These are phyloP conservation scores for Atlantisia rogersi DNA, from an alignment of 2,113 vertebrate genomes.

Conservation along the genomic window DNA sequence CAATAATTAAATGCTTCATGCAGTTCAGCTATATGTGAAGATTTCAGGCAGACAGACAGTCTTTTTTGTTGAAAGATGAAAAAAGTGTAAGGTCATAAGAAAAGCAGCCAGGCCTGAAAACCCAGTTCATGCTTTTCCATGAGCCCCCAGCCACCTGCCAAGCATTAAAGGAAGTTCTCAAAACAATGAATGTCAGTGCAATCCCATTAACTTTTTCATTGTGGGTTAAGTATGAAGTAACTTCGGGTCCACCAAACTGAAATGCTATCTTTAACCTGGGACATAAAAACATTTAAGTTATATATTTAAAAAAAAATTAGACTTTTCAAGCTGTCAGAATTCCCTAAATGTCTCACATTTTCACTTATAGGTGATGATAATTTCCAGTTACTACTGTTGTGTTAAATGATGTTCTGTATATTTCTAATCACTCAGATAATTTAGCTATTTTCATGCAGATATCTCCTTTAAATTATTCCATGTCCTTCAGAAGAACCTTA, in stretches of 20 bases:
- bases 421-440: not conserved
- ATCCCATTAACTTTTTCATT: not conserved
- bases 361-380: not conserved
- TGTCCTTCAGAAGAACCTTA: not conserved
- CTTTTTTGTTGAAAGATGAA: not conserved
- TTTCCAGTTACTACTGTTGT: not conserved
- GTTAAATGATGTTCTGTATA: not conserved
- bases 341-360: not conserved
- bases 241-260: not conserved
- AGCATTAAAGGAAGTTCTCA: not conserved
- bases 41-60: not conserved
- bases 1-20: not conserved
- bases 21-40: not conserved
- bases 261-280: not conserved
- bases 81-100: not conserved
- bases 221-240: not conserved
- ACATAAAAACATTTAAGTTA: not conserved
- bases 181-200: not conserved
- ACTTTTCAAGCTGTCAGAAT: not conserved
- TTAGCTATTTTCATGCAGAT: not conserved
- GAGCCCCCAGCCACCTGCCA: fast-evolving
- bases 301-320: not conserved
- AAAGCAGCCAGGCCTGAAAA: not conserved
- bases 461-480: not conserved
- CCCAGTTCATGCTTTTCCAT: not conserved